Evolutionary conservation across 2,797 vertebrate species (phyloP), one percentile per base, ranked within the genome.

Genomic region (Phaenicophaeus curvirostris): DNA sequence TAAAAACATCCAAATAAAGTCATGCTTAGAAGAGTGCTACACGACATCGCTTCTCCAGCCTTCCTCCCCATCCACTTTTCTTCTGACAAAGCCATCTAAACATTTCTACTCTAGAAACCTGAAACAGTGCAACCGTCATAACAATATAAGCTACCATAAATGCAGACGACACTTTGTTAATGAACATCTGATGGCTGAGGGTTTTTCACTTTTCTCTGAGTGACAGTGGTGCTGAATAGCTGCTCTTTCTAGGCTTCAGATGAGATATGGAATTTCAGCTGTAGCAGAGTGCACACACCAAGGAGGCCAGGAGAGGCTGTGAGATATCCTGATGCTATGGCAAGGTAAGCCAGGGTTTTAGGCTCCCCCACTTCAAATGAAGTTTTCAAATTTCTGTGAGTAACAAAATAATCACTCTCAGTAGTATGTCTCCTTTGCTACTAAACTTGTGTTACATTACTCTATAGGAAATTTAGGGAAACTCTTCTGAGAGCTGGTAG

Each of bases 321-420:
- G 57, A 30, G 23, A 37, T 13, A n/a, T 30, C 20, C 51, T 1
- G 0, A 37, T 20, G 17, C 15, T 39, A n/a, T 0, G 2, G 25
- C 33, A 44, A 82, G 21, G 37, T 30, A 85, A 87, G 15, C 5
- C 35, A 54, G 5, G 1, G 2, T 21, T 76, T 92, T 50, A 66
- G 6, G 44, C 46, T 90, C 13, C 4, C 13, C 6, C 9, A 74
- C 74, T 82, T 80, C 33, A 82, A 67, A 72, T 59, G 48, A 6
- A 1, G 0, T 23, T 50, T 65, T 67, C 54, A 59, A 39, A 61
- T 74, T 42, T 66, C 46, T 11, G 2, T 30, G 13, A 55, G 18
- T 65, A 85, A 17, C 28, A 82, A 76, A 84, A 62, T 24, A 13
- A 25, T 48, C 12, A 62, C 4, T 67, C 25, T 77, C 53, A n/a